Base-by-base conservation (phyloP, 2,113 vertebrate genomes). In the Heliornis fulica region DNA sequence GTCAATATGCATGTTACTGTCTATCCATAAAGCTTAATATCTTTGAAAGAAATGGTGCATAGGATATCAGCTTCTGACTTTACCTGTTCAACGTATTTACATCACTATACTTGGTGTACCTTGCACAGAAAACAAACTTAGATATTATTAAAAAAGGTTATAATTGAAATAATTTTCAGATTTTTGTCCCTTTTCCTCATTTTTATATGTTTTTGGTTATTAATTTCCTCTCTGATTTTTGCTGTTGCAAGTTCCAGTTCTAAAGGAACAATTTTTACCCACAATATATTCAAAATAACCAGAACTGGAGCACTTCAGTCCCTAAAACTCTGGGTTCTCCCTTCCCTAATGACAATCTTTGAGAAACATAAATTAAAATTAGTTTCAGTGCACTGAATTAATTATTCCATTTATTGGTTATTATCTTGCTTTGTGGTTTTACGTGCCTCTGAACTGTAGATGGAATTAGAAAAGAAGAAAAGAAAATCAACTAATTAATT, bases 321-420 rank as follows among this genome's bases (percentile, higher is more conserved):
- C 83, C 74, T 95, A 72, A 56, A 96, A 97, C 84, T 88, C 64
- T 81, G 96, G 45, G 18, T 97, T 97, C 65, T 96, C 46, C 15
- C 13, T 75, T 97, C 84, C 93, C 91, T 76, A 86, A 63, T 96
- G 92, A 97, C 16, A 97, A 78, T 22, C 83, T 56, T 45, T 78
- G 68, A 97, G 86, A 97, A 97, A 97, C 87, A 97, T 64, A 98
- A 98, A 97, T 96, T 97, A 97, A 98, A 98, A 96, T 97, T 94
- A 94, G 84, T 97, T 97, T 97, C 93, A 97, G 86, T 96, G 75
- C 94, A 93, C 95, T 97, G 79, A 95, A 97, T 98, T 97, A 97
- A 98, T 98, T 97, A 97, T 97, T 98, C 92, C 75, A 95, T 90
- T 96, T 98, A 96, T 96, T 97, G 93, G 84, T 97, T 97, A 96